These are phyloP conservation scores for Pelecanus crispus DNA, from an alignment of 2,113 vertebrate genomes.

Conservation along the genomic window DNA sequence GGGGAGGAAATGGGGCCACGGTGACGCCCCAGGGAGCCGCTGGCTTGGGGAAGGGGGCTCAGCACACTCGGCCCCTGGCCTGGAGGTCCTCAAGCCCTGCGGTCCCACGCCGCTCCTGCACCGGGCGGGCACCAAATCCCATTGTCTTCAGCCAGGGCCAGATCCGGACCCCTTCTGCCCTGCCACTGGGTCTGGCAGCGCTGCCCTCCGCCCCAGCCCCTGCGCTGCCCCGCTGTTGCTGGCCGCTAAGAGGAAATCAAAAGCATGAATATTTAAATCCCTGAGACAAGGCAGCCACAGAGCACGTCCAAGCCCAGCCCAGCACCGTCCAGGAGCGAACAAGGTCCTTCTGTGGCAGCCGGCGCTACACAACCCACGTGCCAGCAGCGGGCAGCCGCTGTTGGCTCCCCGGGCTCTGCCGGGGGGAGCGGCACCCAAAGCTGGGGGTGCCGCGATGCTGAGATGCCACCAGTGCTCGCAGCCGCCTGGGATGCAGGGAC, in stretches of 20 bases:
- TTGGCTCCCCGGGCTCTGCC: not conserved
- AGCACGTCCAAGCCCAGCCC: not conserved
- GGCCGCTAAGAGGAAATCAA: not conserved
- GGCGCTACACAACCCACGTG: not conserved
- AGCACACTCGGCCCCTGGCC: not conserved
- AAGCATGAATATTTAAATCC: constrained; percentile 45
- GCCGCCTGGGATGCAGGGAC: not conserved
- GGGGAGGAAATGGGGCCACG: not conserved
- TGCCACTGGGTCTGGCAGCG: not conserved
- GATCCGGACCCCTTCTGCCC: not conserved
- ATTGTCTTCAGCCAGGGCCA: not conserved
- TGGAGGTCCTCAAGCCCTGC: not conserved
- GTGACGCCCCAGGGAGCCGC: not conserved
- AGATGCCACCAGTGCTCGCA: not conserved
- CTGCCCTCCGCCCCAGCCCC: not conserved
- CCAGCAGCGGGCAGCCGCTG: not conserved
- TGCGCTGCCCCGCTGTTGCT: not conserved
- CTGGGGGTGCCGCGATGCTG: not conserved
- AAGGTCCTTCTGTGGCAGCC: not conserved
- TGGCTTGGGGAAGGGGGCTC: not conserved
- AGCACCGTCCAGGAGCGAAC: not conserved
- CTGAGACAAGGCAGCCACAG: not conserved
- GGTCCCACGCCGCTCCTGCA: not conserved
- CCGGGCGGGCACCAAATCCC: not conserved
- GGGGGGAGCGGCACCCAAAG: not conserved